Percentiles rank a stretch among this genome's conserved stretches.
These are phyloP conservation scores for Penelope pileata DNA, from an alignment of 2,113 vertebrate genomes.

Conservation along the genomic window DNA sequence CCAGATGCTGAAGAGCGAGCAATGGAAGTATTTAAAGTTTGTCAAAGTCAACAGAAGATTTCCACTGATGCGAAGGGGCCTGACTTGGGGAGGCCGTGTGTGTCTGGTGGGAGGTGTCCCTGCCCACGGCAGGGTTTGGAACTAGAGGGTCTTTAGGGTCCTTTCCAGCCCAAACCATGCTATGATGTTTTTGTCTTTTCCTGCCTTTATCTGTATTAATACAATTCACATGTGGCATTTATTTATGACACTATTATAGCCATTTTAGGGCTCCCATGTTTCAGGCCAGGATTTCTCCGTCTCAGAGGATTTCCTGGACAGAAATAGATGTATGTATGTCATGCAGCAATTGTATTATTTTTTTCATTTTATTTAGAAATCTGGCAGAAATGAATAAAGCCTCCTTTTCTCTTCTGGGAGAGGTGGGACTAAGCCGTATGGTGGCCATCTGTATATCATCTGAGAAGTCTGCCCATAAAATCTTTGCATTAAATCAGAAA, in stretches of 20 bases:
- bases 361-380: not conserved
- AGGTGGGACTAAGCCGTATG: not conserved
- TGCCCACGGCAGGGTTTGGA: not conserved
- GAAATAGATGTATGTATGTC: not conserved
- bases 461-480: not conserved
- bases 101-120: not conserved
- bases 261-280: not conserved
- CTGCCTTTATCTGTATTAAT: not conserved
- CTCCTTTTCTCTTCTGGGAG: not conserved
- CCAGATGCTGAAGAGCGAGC: not conserved
- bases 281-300: not conserved
- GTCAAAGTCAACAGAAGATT: not conserved
- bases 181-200: not conserved
- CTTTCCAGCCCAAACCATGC: not conserved
- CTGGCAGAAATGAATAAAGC: not conserved
- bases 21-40: not conserved
- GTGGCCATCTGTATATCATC: not conserved
- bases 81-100: not conserved
- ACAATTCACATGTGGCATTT: not conserved
- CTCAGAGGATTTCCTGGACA: not conserved
- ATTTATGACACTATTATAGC: not conserved
- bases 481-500: not conserved
- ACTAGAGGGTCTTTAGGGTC: not conserved
- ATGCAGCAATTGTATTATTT: not conserved
- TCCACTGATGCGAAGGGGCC: not conserved